Conservation (phyloP, 2,888 invertebrate genomes). For the Venustoraphidia nigricollis region DNA sequence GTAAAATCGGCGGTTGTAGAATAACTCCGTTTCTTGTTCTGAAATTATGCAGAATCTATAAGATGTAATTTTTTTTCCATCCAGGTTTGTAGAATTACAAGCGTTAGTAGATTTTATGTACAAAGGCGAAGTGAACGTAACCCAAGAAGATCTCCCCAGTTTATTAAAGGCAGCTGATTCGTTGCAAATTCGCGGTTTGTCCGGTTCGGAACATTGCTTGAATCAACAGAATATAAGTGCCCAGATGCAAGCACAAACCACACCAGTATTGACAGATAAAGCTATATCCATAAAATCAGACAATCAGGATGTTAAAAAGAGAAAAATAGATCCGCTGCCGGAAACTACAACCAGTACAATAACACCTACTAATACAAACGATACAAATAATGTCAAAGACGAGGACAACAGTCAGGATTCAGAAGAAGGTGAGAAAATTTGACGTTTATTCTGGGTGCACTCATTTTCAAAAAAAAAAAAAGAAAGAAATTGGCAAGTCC, state of each 20-base stretch:
- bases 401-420: too few species aligned
- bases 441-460: too few species aligned
- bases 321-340: too few species aligned
- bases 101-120: constrained; percentile 83
- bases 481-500: too few species aligned
- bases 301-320: too few species aligned
- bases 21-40: background rate
- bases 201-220: constrained; percentile 28
- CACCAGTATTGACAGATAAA: too few species aligned
- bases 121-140: constrained; percentile 76
- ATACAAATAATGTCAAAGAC: too few species aligned
- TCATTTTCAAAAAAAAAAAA: too few species aligned
- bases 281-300: too few species aligned
- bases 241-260: background rate
- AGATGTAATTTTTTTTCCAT: constrained; percentile 7
- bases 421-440: too few species aligned
- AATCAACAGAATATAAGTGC: constrained; percentile 23
- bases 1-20: background rate
- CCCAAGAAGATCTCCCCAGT: constrained; percentile 67
- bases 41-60: background rate
- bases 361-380: too few species aligned
- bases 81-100: constrained; percentile 65
- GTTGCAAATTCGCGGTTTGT: constrained; percentile 60
- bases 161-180: constrained; percentile 73
- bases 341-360: too few species aligned